Conservation (phyloP, 2,797 vertebrate genomes). For the Smutsia gigantea region DNA sequence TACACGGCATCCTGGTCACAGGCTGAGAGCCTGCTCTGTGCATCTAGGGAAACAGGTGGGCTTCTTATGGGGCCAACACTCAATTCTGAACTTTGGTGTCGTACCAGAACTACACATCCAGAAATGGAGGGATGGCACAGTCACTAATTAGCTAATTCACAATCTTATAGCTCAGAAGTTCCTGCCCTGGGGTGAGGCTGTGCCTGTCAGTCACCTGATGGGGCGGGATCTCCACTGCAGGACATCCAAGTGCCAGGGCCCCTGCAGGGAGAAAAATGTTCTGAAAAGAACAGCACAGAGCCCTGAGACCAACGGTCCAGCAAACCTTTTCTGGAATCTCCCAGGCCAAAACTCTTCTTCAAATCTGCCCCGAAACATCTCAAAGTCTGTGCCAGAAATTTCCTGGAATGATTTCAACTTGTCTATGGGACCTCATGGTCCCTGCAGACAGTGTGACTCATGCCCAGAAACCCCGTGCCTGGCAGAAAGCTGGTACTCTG, state of each 20-base stretch:
- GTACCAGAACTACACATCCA: neutral
- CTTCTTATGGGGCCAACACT: neutral
- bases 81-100: neutral
- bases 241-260: neutral
- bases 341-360: neutral
- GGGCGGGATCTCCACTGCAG: rapidly evolving
- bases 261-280: neutral
- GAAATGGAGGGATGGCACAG: neutral
- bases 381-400: neutral
- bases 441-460: neutral
- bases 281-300: neutral
- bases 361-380: neutral
- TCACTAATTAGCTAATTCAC: neutral
- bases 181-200: neutral
- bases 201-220: neutral
- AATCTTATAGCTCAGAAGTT: neutral
- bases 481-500: neutral
- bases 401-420: neutral
- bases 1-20: neutral
- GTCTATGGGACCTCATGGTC: neutral
- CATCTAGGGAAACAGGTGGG: neutral
- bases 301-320: neutral
- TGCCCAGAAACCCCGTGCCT: neutral
- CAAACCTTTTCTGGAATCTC: neutral
- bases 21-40: neutral